These are phyloP conservation scores for Stenolophus ochropezus DNA, from an alignment of 2,888 invertebrate genomes.

Conservation along the genomic window DNA sequence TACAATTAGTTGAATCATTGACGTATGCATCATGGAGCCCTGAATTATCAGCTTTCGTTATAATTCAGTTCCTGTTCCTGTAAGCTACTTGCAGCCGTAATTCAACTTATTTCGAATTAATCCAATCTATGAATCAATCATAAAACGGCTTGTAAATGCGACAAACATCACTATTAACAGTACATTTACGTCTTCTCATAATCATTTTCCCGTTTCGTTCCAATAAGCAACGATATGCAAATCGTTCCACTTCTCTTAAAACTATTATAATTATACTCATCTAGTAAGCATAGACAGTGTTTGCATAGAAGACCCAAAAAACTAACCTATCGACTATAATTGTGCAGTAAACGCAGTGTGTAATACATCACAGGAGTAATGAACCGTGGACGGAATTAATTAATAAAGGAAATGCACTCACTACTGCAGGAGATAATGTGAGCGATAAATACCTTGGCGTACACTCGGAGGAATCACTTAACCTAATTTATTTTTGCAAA, in stretches of 20 bases:
- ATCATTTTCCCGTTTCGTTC: slow-evolving; percentile 34
- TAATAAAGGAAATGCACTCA: slow-evolving; percentile 44
- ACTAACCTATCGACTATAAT: slow-evolving; percentile 8
- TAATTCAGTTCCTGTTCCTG: neutral
- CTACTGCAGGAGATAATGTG: neutral
- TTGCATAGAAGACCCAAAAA: neutral
- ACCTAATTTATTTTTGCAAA: neutral
- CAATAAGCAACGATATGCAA: slow-evolving; percentile 29
- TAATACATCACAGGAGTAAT: slow-evolving; percentile 53
- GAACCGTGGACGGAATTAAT: slow-evolving; percentile 55
- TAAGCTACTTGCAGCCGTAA: neutral
- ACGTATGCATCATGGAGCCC: slow-evolving; percentile 8
- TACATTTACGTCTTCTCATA: neutral
- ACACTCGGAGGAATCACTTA: neutral
- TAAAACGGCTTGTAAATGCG: neutral
- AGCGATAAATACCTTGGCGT: neutral
- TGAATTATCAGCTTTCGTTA: neutral
- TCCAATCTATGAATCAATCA: neutral
- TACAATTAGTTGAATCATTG: slow-evolving; percentile 35
- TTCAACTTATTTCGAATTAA: neutral
- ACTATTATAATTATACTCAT: slow-evolving; percentile 26
- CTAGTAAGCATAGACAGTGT: slow-evolving; percentile 3
- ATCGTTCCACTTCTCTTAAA: slow-evolving; percentile 28
- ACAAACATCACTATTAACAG: slow-evolving; percentile 8
- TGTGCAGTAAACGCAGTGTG: slow-evolving; percentile 10